Conservation (phyloP, 1,140 invertebrate species). For the Cryptotermes secundus region DNA sequence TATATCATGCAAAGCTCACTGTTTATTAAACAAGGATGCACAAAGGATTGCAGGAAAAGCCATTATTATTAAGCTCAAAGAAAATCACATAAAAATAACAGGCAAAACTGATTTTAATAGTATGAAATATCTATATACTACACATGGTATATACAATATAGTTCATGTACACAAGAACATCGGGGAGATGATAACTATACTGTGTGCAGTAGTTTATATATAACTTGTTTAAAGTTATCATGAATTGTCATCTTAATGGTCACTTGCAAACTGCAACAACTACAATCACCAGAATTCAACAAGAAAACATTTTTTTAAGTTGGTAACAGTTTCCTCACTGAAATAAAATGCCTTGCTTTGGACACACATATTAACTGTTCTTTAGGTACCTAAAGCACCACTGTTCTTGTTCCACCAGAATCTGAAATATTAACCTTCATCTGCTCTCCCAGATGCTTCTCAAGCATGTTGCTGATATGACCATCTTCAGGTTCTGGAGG, state of each 20-base stretch:
- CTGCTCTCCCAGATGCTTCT: conserved; percentile 43
- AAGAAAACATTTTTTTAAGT: neutral
- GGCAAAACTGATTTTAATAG: too few relatives aligned
- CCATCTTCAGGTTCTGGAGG: conserved; percentile 45
- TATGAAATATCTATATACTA: too few relatives aligned
- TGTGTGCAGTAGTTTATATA: too few relatives aligned
- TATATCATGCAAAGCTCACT: neutral
- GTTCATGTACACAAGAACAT: too few relatives aligned
- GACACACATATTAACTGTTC: conserved; percentile 35
- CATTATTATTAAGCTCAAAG: neutral
- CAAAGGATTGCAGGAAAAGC: neutral
- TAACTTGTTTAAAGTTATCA: too few relatives aligned
- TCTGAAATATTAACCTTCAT: conserved; percentile 49
- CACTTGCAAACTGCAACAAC: too few relatives aligned
- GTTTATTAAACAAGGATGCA: neutral
- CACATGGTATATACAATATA: too few relatives aligned
- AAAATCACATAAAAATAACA: too few relatives aligned
- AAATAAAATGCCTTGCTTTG: neutral
- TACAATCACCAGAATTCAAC: neutral
- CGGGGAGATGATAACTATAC: too few relatives aligned
- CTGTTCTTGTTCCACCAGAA: conserved; percentile 45
- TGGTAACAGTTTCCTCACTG: too few relatives aligned
- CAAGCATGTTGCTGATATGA: conserved; percentile 11
- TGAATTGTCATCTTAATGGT: too few relatives aligned
- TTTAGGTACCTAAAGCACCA: conserved; percentile 46